phyloP scores from a whole-genome alignment of 2,888 invertebrate species.

The Aspidiotus destructor region DNA sequence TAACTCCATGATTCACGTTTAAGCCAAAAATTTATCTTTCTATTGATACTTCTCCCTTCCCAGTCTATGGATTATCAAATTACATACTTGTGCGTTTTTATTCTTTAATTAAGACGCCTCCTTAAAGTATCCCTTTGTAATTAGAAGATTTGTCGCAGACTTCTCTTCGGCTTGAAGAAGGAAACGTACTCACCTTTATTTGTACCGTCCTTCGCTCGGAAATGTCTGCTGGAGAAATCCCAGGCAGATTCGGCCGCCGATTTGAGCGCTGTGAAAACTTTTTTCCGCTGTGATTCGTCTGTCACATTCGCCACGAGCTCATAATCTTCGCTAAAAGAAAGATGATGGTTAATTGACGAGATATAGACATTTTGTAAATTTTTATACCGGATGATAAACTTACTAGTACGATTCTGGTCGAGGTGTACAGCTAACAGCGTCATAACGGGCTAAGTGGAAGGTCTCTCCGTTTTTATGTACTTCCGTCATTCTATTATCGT shows the following conservation, averaged over 20 bases:
- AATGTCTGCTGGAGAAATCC: slow-evolving; percentile 79
- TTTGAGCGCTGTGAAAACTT: slow-evolving; percentile 60
- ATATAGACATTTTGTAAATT: not conserved
- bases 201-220: not conserved
- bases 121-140: too few species aligned
- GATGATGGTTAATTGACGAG: too few species aligned
- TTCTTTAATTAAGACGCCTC: too few species aligned
- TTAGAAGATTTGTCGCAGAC: too few species aligned
- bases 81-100: too few species aligned
- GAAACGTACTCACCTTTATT: too few species aligned
- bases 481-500: slow-evolving; percentile 47
- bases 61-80: too few species aligned
- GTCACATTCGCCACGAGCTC: slow-evolving; percentile 44
- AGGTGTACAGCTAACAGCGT: slow-evolving; percentile 52
- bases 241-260: slow-evolving; percentile 77
- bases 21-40: too few species aligned
- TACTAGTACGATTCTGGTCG: slow-evolving; percentile 58
- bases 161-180: too few species aligned
- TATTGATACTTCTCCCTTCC: too few species aligned
- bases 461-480: slow-evolving; percentile 43
- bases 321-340: slow-evolving; percentile 49
- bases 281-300: slow-evolving; percentile 45
- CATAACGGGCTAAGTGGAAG: slow-evolving; percentile 53
- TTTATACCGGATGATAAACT: not conserved
- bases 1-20: too few species aligned